Percentiles rank a stretch among this genome's conserved stretches.
phyloP scores from a whole-genome alignment of 37 sponge, comb jelly and placozoan genomes.

The Trichoplax adhaerens region DNA sequence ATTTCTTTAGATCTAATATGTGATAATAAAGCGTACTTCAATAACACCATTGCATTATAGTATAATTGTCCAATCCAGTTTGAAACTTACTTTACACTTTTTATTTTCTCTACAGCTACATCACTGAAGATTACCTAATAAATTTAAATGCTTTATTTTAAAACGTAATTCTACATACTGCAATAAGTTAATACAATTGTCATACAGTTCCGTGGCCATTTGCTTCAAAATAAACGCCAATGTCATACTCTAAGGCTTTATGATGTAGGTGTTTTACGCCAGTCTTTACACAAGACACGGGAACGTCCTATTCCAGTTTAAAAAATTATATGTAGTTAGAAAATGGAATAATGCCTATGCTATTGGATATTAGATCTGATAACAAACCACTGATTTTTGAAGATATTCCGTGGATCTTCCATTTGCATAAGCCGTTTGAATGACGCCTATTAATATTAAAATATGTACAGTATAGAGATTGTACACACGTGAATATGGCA shows the following conservation, averaged over 20 bases:
- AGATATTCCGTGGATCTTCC: conserved; percentile 74
- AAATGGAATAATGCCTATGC: too few relatives aligned
- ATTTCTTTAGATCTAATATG: too few relatives aligned
- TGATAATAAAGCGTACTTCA: too few relatives aligned
- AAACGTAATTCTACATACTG: too few relatives aligned
- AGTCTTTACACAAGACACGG: conserved; percentile 56
- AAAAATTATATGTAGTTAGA: too few relatives aligned
- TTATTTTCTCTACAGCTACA: conserved; percentile 34
- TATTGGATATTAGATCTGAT: background rate
- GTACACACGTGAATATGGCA: too few relatives aligned
- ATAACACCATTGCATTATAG: too few relatives aligned
- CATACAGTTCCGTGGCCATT: conserved; percentile 94
- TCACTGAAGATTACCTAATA: conserved; percentile 37
- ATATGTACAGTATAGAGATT: too few relatives aligned
- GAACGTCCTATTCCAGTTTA: conserved; percentile 4
- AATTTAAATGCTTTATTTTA: background rate
- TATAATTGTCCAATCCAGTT: background rate
- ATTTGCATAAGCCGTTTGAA: conserved; percentile 98
- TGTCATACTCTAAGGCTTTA: conserved; percentile 58
- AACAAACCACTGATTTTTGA: conserved; percentile 8
- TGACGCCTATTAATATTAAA: conserved; percentile 20
- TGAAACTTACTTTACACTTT: conserved; percentile 7
- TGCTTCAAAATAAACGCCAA: conserved; percentile 92
- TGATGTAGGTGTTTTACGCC: conserved; percentile 89
- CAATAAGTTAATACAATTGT: too few relatives aligned